Conservation (phyloP, 1,140 invertebrate species). For the Drosophila funebris region DNA sequence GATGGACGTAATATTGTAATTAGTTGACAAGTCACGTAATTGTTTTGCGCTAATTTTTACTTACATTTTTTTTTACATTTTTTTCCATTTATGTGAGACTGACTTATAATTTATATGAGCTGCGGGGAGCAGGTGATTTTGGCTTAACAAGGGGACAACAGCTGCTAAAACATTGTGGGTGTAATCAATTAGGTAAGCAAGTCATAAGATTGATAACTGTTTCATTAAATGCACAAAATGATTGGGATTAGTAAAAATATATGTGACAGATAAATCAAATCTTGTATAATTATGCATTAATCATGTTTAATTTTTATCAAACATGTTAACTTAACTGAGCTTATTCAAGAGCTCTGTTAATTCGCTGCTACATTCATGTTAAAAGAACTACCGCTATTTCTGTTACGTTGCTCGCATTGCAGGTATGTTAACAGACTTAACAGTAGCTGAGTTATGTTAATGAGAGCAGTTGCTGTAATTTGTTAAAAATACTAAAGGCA, state of each 20-base stretch:
- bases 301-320: not conserved
- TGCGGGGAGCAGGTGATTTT: not conserved
- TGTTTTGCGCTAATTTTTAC: slow-evolving; percentile 66
- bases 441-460: too few relatives aligned
- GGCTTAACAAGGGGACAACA: not conserved
- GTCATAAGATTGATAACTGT: slow-evolving; percentile 10
- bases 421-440: too few relatives aligned
- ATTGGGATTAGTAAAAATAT: not conserved
- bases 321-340: too few relatives aligned
- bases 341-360: too few relatives aligned
- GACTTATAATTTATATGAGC: slow-evolving; percentile 23
- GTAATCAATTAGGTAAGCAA: slow-evolving; percentile 13
- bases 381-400: too few relatives aligned
- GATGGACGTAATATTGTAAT: slow-evolving; percentile 75
- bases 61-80: not conserved
- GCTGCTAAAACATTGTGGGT: not conserved
- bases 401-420: too few relatives aligned
- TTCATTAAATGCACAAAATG: slow-evolving; percentile 6
- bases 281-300: too few relatives aligned
- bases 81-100: not conserved
- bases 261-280: too few relatives aligned
- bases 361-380: too few relatives aligned
- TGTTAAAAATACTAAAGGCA: too few relatives aligned
- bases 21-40: slow-evolving; percentile 80
- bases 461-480: too few relatives aligned